Evolutionary conservation across 2,113 vertebrate species (phyloP).

Genomic region (Nyctereutes procyonoides): DNA sequence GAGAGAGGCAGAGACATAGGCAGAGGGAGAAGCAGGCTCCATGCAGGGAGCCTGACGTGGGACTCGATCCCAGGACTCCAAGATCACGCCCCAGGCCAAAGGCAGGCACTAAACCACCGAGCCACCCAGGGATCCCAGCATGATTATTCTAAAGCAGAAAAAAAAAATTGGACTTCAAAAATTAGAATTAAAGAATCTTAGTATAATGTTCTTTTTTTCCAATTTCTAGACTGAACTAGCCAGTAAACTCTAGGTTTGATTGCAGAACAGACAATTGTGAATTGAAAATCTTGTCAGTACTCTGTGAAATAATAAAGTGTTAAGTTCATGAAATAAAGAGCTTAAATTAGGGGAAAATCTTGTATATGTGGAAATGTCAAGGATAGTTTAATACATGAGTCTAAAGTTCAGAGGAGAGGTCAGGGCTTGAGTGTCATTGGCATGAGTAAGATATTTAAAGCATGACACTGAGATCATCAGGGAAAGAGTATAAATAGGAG

Average conservation of each 20-base stretch:
- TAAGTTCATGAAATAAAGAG: conserved; percentile 5
- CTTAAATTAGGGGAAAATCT: not conserved
- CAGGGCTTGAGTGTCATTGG: conserved; percentile 49
- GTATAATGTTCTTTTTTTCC: not conserved
- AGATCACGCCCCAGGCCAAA: too few species aligned
- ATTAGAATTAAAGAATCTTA: conserved; percentile 13
- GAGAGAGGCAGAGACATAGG: too few species aligned
- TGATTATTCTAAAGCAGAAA: conserved; percentile 38
- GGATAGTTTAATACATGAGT: not conserved
- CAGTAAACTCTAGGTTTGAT: not conserved
- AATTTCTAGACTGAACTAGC: not conserved
- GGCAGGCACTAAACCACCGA: too few species aligned
- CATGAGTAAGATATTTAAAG: conserved; percentile 57
- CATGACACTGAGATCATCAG: not conserved
- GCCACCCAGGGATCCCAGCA: not conserved
- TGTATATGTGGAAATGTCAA: not conserved
- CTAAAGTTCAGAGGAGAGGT: conserved; percentile 50
- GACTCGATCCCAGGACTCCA: too few species aligned
- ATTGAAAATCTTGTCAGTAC: conserved; percentile 37
- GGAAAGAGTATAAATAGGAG: conserved; percentile 51
- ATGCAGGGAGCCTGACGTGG: too few species aligned
- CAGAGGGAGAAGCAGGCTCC: too few species aligned
- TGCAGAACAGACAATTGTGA: conserved; percentile 5
- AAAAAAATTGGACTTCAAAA: not conserved
- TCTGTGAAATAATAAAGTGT: not conserved